These are phyloP conservation scores for Fukomys damarensis DNA, from an alignment of 2,113 vertebrate species.

Conservation along the genomic window DNA sequence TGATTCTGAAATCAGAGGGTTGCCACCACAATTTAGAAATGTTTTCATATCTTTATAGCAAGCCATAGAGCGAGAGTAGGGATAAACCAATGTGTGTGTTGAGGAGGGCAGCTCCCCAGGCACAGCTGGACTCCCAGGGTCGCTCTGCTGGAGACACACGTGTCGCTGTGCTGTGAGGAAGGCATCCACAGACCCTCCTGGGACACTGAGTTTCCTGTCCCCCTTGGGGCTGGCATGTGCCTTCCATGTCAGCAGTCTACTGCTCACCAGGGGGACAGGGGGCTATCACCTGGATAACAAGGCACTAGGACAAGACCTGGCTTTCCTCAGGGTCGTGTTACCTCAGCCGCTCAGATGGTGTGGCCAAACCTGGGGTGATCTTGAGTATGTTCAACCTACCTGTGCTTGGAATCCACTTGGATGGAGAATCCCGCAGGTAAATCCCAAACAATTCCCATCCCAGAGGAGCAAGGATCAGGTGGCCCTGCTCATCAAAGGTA, in stretches of 20 bases:
- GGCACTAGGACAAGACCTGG: background rate
- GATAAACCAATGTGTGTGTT: background rate
- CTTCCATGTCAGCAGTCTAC: background rate
- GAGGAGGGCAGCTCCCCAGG: too few relatives aligned
- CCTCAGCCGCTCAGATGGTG: background rate
- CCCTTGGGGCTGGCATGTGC: background rate
- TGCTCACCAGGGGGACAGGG: background rate
- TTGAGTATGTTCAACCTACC: accelerated
- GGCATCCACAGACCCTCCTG: accelerated
- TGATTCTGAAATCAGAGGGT: background rate
- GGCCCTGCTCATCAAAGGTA: background rate
- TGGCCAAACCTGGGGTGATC: background rate
- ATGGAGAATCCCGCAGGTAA: background rate
- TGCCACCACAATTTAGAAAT: background rate
- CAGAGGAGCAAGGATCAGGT: background rate
- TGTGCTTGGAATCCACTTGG: background rate
- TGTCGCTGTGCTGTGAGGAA: background rate
- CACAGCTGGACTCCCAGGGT: accelerated
- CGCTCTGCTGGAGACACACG: background rate
- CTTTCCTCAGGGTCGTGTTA: accelerated
- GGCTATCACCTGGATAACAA: background rate
- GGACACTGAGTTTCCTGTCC: background rate
- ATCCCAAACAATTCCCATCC: background rate
- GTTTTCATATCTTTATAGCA: background rate
- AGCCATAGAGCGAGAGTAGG: background rate